Evolutionary conservation across 2,113 vertebrate species (phyloP).

Genomic region (Calonectris borealis): DNA sequence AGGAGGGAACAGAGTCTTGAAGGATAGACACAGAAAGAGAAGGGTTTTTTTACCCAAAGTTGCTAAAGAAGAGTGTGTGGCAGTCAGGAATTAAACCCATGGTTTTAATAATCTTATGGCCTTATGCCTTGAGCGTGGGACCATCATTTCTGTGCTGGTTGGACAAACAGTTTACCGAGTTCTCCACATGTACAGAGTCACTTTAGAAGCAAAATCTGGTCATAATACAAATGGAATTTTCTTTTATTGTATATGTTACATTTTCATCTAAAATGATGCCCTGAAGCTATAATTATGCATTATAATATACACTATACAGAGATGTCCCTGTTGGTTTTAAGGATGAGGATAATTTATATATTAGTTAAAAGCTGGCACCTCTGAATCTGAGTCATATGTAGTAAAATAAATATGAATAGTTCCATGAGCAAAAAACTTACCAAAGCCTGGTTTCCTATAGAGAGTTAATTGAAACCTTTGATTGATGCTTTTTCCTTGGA

Average conservation of each 20-base stretch:
- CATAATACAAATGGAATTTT: not conserved
- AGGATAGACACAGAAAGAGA: not conserved
- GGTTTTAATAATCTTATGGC: not conserved
- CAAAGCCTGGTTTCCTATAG: constrained; percentile 32
- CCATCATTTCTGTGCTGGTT: not conserved
- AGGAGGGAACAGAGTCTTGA: not conserved
- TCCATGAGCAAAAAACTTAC: constrained; percentile 11
- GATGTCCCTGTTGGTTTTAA: constrained; percentile 23
- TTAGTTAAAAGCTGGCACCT: constrained; percentile 48
- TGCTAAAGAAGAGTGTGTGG: not conserved
- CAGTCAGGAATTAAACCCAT: not conserved
- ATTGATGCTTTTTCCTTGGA: constrained; percentile 38
- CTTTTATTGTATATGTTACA: constrained; percentile 10
- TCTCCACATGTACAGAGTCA: not conserved
- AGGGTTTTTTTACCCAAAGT: not conserved
- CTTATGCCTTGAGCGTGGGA: not conserved
- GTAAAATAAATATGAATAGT: constrained; percentile 6
- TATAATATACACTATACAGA: not conserved
- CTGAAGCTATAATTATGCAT: constrained; percentile 29
- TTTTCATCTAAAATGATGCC: constrained; percentile 41
- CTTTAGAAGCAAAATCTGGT: not conserved
- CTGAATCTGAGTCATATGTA: not conserved
- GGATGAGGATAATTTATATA: constrained; percentile 45
- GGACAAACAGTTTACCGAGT: not conserved
- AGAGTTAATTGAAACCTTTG: constrained; percentile 55